phyloP scores from a whole-genome alignment of 37 sponge, comb jelly and placozoan genomes.

The Trichoplax adhaerens region DNA sequence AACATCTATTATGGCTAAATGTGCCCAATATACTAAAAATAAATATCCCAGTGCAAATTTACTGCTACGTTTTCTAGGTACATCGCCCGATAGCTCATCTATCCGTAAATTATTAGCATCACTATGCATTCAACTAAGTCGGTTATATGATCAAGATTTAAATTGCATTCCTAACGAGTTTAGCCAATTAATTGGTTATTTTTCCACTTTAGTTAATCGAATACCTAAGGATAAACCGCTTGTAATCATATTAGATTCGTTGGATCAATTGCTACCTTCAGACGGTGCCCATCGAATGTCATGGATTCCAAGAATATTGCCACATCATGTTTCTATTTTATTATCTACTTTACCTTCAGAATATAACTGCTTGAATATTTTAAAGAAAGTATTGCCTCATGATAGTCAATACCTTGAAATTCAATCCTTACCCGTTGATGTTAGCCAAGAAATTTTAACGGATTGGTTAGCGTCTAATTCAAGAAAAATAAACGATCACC shows the following conservation, averaged over 20 bases:
- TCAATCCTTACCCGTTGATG: slow-evolving; percentile 11
- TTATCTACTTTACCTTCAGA: slow-evolving; percentile 35
- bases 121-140: slow-evolving; percentile 33
- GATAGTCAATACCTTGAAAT: slow-evolving; percentile 16
- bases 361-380: slow-evolving; percentile 32
- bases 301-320: slow-evolving; percentile 41
- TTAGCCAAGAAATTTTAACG: slow-evolving; percentile 19
- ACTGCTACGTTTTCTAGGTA: slow-evolving; percentile 48
- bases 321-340: slow-evolving; percentile 35
- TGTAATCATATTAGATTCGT: slow-evolving; percentile 39
- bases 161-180: slow-evolving; percentile 10
- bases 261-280: slow-evolving; percentile 37
- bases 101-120: slow-evolving; percentile 28
- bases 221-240: neutral
- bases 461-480: slow-evolving; percentile 10
- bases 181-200: slow-evolving; percentile 20
- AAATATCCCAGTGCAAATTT: slow-evolving; percentile 1
- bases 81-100: slow-evolving; percentile 28
- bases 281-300: slow-evolving; percentile 35
- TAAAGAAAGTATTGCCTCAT: slow-evolving; percentile 21
- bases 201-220: slow-evolving; percentile 3
- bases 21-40: neutral
- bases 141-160: slow-evolving; percentile 4
- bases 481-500: slow-evolving; percentile 20
- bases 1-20: slow-evolving; percentile 48